Percentiles rank a stretch among this genome's conserved stretches.
These are phyloP conservation scores for Cyclura pinguis DNA, from an alignment of 2,797 vertebrate genomes.

Conservation along the genomic window DNA sequence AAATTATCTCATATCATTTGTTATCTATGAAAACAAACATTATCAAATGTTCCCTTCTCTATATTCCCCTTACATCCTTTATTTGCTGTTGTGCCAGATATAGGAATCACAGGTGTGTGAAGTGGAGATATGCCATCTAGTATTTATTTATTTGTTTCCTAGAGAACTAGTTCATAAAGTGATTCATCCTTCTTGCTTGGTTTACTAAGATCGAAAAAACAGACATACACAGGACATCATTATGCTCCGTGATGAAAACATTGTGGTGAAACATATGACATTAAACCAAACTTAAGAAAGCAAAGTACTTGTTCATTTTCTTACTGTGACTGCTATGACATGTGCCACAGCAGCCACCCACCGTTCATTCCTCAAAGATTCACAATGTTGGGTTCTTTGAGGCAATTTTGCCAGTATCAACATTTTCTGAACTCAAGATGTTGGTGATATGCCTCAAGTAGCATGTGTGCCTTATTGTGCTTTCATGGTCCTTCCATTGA, in stretches of 20 bases:
- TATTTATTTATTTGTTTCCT: constrained; percentile 21
- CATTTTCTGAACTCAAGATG: constrained; percentile 31
- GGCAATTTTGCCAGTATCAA: constrained; percentile 9
- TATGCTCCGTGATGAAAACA: background rate
- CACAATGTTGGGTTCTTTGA: constrained; percentile 30
- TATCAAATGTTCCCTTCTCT: constrained; percentile 20
- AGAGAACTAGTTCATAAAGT: constrained; percentile 14
- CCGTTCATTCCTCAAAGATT: constrained; percentile 12
- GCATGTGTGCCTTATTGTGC: constrained; percentile 38
- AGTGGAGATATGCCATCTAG: constrained; percentile 17
- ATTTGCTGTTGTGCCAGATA: background rate
- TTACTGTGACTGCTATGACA: constrained; percentile 10
- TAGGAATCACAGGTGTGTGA: background rate
- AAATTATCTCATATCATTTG: background rate
- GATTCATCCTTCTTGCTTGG: constrained; percentile 35
- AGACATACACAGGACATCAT: background rate
- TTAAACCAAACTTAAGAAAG: constrained; percentile 29
- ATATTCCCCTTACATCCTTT: constrained; percentile 27
- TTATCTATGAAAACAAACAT: constrained; percentile 17
- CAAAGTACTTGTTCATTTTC: constrained; percentile 50
- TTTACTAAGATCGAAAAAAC: constrained; percentile 46
- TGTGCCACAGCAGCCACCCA: background rate
- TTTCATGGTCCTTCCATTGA: constrained; percentile 74
- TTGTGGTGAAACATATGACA: constrained; percentile 51
- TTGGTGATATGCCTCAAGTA: background rate